phyloP scores from a whole-genome alignment of 1,140 invertebrate genomes.

The Stratiolaelaps scimitus region DNA sequence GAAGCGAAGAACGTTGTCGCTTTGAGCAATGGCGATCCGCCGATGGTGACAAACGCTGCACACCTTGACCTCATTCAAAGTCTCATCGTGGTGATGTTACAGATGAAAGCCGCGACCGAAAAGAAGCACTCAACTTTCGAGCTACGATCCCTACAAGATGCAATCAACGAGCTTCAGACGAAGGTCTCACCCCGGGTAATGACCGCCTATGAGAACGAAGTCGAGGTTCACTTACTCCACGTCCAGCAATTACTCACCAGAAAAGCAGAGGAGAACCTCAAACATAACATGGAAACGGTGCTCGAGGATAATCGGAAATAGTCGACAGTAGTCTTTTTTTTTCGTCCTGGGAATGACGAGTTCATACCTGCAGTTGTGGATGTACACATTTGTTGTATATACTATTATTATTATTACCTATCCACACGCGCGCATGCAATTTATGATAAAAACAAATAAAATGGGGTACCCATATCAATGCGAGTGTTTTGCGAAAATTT shows the following conservation, averaged over 20 bases:
- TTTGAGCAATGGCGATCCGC: slow-evolving; percentile 13
- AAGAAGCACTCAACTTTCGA: slow-evolving; percentile 21
- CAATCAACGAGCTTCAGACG: slow-evolving; percentile 23
- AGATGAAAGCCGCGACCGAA: slow-evolving; percentile 9
- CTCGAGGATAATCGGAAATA: background rate
- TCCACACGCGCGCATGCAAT: too few species aligned
- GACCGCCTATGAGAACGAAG: slow-evolving; percentile 42
- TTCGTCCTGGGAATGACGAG: too few species aligned
- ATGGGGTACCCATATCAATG: too few species aligned
- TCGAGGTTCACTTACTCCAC: slow-evolving; percentile 43
- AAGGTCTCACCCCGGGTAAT: slow-evolving; percentile 3
- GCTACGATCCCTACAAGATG: slow-evolving; percentile 5
- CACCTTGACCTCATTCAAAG: slow-evolving; percentile 24
- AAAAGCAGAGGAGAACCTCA: slow-evolving; percentile 1
- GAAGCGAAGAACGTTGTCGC: slow-evolving; percentile 23
- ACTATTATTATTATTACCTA: too few species aligned
- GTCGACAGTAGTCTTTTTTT: background rate
- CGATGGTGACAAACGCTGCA: slow-evolving; percentile 18
- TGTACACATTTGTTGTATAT: too few species aligned
- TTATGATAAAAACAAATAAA: too few species aligned
- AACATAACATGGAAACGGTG: background rate
- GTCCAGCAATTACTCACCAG: slow-evolving; percentile 37
- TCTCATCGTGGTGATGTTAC: slow-evolving; percentile 1
- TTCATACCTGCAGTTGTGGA: too few species aligned
- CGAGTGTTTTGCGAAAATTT: too few species aligned